phyloP scores from a whole-genome alignment of 2,797 vertebrate species.

The Coracias cyanogaster region DNA sequence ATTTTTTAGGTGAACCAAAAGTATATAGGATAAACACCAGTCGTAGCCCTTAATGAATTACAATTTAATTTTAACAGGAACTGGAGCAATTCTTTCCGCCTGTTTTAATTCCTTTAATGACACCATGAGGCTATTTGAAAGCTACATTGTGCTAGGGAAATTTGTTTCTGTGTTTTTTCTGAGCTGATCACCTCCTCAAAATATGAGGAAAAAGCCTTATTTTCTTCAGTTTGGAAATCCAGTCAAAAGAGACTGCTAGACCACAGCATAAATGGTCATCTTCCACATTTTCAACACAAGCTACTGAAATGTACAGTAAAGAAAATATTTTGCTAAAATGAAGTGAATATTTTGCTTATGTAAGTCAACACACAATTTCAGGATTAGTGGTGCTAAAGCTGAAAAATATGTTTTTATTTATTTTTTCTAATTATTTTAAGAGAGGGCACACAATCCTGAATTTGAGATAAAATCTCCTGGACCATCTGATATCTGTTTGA shows the following conservation, averaged over 20 bases:
- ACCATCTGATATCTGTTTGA: background rate
- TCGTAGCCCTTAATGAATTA: background rate
- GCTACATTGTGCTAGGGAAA: background rate
- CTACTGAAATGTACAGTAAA: background rate
- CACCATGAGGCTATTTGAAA: background rate
- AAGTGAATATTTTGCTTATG: background rate
- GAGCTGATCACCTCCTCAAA: background rate
- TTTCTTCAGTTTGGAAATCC: background rate
- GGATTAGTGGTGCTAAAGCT: background rate
- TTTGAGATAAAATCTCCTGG: background rate
- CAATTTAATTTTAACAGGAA: background rate
- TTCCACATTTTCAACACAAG: background rate
- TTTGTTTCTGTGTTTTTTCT: background rate
- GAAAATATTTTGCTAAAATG: background rate
- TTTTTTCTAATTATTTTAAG: background rate
- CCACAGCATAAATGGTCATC: background rate
- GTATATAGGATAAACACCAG: background rate
- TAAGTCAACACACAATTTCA: background rate
- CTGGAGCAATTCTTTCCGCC: background rate
- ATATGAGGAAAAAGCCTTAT: accelerated
- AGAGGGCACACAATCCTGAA: background rate
- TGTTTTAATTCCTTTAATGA: background rate
- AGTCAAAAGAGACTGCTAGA: background rate
- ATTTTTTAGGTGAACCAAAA: background rate
- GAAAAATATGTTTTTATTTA: background rate